phyloP scores from a whole-genome alignment of 2,797 vertebrate genomes.

The Pagetopsis macropterus region DNA sequence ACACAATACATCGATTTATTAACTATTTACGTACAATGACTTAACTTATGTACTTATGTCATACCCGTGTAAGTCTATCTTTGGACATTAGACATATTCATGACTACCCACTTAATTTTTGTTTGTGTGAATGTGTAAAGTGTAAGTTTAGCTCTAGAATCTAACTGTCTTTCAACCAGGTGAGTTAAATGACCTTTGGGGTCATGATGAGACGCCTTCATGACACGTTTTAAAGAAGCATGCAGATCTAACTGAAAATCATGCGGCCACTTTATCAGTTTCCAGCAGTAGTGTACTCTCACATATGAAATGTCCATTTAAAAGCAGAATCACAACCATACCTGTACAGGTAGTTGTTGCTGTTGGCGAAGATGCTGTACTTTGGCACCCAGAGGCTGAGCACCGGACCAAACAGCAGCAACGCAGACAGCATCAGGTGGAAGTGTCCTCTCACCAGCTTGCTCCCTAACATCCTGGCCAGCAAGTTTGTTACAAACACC shows the following conservation, averaged over 20 bases:
- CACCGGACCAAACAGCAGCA: slow-evolving; percentile 86
- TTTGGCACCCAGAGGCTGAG: slow-evolving; percentile 86
- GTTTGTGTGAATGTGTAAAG: background rate
- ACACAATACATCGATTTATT: background rate
- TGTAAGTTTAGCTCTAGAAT: background rate
- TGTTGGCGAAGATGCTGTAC: slow-evolving; percentile 87
- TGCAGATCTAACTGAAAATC: background rate
- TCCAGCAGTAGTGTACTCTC: background rate
- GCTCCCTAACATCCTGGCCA: slow-evolving; percentile 82
- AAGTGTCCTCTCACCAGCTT: slow-evolving; percentile 82
- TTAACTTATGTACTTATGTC: background rate
- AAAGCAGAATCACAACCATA: slow-evolving; percentile 39
- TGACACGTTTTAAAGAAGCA: background rate
- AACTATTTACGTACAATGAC: background rate
- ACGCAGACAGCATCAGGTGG: slow-evolving; percentile 84
- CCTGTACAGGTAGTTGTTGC: slow-evolving; percentile 90
- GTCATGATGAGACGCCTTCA: background rate
- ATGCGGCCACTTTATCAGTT: background rate
- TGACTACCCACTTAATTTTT: background rate
- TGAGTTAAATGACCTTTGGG: background rate
- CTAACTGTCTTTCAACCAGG: background rate
- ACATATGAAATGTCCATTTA: background rate
- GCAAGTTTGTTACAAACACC: slow-evolving; percentile 77
- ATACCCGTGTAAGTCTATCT: no score
- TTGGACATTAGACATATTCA: background rate